A percentile compares a stretch with the other conserved stretches of the same genome.
phyloP scores from a whole-genome alignment of 92 coral and sea anemone species.

The Virgularia gustaviana region DNA sequence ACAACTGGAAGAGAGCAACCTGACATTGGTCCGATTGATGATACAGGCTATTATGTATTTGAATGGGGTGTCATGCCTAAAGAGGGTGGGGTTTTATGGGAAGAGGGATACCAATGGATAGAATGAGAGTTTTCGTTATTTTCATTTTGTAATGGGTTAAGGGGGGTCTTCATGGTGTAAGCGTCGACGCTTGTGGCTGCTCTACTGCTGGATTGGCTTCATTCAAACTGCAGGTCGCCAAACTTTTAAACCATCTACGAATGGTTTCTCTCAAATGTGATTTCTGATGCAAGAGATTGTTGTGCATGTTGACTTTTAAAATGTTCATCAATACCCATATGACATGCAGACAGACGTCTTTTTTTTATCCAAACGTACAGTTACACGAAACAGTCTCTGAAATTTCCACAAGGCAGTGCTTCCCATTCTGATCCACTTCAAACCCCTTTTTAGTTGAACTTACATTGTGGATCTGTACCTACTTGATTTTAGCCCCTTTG shows the following conservation, averaged over 20 bases:
- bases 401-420: constrained; percentile 54
- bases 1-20: too few relatives aligned
- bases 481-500: constrained; percentile 40
- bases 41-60: too few relatives aligned
- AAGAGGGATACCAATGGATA: too few relatives aligned
- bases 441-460: constrained; percentile 49
- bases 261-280: constrained; percentile 46
- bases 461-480: constrained; percentile 55
- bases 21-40: too few relatives aligned
- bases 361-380: constrained; percentile 52
- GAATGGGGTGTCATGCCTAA: too few relatives aligned
- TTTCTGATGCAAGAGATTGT: constrained; percentile 51
- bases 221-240: background rate
- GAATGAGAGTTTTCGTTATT: too few relatives aligned
- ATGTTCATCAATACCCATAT: constrained; percentile 54
- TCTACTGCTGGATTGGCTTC: background rate
- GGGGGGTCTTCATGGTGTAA: background rate
- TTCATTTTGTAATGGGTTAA: background rate
- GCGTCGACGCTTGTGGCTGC: constrained; percentile 3
- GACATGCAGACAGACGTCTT: constrained; percentile 56
- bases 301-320: constrained; percentile 41
- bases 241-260: constrained; percentile 13
- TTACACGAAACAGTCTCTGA: constrained; percentile 55
- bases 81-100: too few relatives aligned
- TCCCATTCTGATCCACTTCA: constrained; percentile 54